Evolutionary conservation across 2,113 vertebrate species (phyloP), one percentile per base, ranked within the genome.

Genomic region (Oryzias curvinotus): DNA sequence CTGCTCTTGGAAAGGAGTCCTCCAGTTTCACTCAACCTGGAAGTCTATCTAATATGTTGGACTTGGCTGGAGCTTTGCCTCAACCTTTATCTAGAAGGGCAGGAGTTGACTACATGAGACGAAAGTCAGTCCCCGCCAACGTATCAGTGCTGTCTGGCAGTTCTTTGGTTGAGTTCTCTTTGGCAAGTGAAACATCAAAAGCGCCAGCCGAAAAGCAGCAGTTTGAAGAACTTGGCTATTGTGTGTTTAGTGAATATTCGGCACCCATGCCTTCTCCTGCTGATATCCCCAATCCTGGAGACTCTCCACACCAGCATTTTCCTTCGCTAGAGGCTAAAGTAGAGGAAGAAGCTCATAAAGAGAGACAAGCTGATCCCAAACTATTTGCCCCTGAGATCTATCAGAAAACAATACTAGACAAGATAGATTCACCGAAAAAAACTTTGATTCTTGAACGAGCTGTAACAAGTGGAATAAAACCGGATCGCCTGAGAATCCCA

Each of bases 211-310:
- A 28, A 7, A 82, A 86, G 51, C 69, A 42, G 54, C 83, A 52
- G 4, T 30, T 73, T 25, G 86, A 88, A 49, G 86, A 88, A n/a
- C 21, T 77, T 14, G 86, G 87, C 4, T 88, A 85, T 65, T 87
- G 85, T 59, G 74, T 85, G 15, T 85, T 88, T 18, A 84, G 50
- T 51, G 89, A 90, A 46, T 88, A 85, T 52, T 70, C 69, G 0
- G 89, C 74, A 4, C 87, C 89, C 4, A 84, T 89, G 85, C 87
- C 89, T 25, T 90, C 89, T 12, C 89, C 89, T 10, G 89, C 87
- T 13, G 89, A 90, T 65, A 66, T 79, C 14, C 86, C 81, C 8
- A 86, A 77, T 68, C 74, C 87, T 7, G 81, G 65, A 4, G 74
- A 85, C 8, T 72, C 75, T 52, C 68, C 79, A 2, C 68, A 77